Conservation (phyloP, 2,113 vertebrate species). For the Ciconia maguari region DNA sequence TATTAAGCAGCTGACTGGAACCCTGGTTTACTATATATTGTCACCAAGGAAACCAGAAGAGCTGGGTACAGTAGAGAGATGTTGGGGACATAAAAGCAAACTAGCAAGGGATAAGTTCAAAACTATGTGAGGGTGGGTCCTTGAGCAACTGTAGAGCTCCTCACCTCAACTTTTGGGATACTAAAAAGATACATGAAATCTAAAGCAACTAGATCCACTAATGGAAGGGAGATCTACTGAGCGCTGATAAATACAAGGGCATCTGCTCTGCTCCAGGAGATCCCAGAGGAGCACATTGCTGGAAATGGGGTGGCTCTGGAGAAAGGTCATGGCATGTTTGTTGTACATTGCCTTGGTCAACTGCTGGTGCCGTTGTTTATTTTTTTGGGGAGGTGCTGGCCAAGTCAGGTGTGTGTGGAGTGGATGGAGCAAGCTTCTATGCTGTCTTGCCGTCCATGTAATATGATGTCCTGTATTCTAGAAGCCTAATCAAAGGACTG, state of each 20-base stretch:
- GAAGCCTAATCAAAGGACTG: background rate
- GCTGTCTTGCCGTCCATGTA: background rate
- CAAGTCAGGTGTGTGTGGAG: background rate
- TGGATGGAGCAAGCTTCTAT: background rate
- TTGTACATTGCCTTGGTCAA: background rate
- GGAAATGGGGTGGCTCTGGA: background rate
- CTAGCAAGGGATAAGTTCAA: background rate
- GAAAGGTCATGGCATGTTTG: background rate
- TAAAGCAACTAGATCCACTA: background rate
- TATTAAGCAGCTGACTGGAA: background rate
- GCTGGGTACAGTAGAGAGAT: background rate
- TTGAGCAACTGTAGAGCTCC: background rate
- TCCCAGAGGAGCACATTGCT: background rate
- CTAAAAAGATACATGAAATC: background rate
- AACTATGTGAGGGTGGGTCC: background rate
- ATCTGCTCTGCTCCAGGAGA: background rate
- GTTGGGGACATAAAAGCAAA: background rate
- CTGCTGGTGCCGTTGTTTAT: background rate
- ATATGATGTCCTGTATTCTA: background rate
- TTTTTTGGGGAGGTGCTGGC: background rate
- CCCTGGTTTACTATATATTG: background rate
- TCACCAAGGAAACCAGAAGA: background rate
- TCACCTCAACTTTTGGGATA: background rate
- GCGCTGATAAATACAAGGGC: fast-evolving
- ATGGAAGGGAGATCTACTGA: background rate